Base-by-base conservation (phyloP, 2,113 vertebrate species). In the Myocastor coypus region DNA sequence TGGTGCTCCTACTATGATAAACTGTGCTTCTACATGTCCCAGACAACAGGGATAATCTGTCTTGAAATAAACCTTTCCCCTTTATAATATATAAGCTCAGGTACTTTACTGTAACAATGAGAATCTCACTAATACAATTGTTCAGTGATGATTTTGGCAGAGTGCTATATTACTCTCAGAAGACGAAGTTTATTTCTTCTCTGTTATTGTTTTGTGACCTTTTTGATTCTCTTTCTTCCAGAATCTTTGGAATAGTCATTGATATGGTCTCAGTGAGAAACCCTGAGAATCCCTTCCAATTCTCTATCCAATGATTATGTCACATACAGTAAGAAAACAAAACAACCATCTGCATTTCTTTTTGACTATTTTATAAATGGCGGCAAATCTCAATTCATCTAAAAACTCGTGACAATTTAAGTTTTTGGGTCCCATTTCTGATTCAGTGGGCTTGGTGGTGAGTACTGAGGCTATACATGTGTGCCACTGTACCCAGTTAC, bases 221-320 rank as follows among this genome's bases (percentile, higher is more conserved):
- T 81, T 17, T 73, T 13, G 2, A 10, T 77, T 77, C 20, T 75
- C 7, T 9, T 63, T 57, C 46, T n/a, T 77, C 30, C 19, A 37
- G 64, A 10, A 42, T 92, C 55, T 73, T 68, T 95, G 55, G 46
- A 50, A 32, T 40, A 34, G 68, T 83, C 50, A 94, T 80, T 63
- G 46, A 4, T 68, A 30, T 42, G 28, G 30, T 83, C 37, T 61
- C 81, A 34, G 0, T 19, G 30, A 68, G 20, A 52, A 32, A 10
- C 17, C 28, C 32, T 22, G 3, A 69, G 87, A 19, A 16, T 52
- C 40, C 40, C 28, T 80, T 52, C 28, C 19, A 52, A 42, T 7
- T 92, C 37, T 24, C n/a, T 26, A 68, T 69, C 8, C 10, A 6
- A 42, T 87, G n/a, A 24, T 86, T 26, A 8, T 52, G 52, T 52